Percentiles rank a stretch among this genome's conserved stretches.
Evolutionary conservation across 2,113 vertebrate species (phyloP).

Genomic region (Lonchura striata): DNA sequence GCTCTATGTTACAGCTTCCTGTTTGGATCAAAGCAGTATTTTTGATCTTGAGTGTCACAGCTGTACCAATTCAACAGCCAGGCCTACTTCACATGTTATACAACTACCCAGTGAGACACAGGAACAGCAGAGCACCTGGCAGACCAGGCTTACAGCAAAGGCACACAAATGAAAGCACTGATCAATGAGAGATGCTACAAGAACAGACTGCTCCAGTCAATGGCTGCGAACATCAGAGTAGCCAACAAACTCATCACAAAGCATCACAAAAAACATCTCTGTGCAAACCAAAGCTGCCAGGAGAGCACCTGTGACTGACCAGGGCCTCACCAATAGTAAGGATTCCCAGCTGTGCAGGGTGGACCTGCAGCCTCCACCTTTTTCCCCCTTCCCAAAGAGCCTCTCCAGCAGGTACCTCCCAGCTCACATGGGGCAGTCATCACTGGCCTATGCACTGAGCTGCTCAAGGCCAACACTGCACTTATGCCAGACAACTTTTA

Average conservation of each 20-base stretch:
- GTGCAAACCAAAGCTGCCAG: neutral
- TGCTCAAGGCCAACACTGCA: fast-evolving
- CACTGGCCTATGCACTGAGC: fast-evolving
- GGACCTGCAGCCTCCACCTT: neutral
- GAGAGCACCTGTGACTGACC: neutral
- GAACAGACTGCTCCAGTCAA: neutral
- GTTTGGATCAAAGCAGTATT: neutral
- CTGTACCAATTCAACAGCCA: neutral
- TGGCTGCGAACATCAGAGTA: neutral
- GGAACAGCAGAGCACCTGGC: neutral
- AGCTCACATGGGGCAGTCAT: fast-evolving
- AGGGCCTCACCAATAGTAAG: neutral
- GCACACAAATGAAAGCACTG: neutral
- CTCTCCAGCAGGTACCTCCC: fast-evolving
- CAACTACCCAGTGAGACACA: neutral
- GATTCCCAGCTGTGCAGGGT: neutral
- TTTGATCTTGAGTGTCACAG: neutral
- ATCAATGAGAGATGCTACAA: neutral
- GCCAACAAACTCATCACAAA: neutral
- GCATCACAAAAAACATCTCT: neutral
- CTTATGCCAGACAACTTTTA: neutral
- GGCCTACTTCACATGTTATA: neutral
- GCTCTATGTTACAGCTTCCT: neutral
- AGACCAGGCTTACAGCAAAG: neutral
- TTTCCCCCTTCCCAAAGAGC: no score